Conservation (phyloP, 1,140 invertebrate species). For the Lordiphosa mommai region DNA sequence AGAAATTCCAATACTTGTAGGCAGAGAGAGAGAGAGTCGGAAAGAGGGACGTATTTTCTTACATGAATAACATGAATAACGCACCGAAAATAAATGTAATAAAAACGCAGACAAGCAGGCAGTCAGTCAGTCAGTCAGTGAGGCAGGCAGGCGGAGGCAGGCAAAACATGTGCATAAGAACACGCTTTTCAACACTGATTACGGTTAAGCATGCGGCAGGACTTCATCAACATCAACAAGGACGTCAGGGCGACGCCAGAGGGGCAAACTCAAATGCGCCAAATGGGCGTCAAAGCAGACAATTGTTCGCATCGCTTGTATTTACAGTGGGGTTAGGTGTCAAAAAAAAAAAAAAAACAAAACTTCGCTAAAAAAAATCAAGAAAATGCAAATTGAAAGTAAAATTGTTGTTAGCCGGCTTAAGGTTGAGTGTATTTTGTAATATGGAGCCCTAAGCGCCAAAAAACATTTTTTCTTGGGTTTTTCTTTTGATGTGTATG, state of each 20-base stretch:
- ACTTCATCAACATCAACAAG: slow-evolving; percentile 46
- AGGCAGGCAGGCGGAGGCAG: not conserved
- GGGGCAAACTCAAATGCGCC: slow-evolving; percentile 31
- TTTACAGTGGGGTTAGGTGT: not conserved
- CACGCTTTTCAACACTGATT: slow-evolving; percentile 62
- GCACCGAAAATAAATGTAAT: slow-evolving; percentile 55
- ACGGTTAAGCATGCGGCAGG: slow-evolving; percentile 40
- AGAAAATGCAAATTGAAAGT: too few relatives aligned
- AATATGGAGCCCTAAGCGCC: too few relatives aligned
- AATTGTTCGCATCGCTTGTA: slow-evolving; percentile 7
- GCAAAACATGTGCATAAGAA: slow-evolving; percentile 37
- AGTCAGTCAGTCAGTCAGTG: too few relatives aligned
- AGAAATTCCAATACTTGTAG: slow-evolving; percentile 13
- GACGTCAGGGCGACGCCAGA: not conserved
- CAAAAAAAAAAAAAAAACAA: not conserved
- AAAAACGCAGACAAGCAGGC: slow-evolving; percentile 44
- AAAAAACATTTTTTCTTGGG: too few relatives aligned
- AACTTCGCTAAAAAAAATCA: too few relatives aligned
- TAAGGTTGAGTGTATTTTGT: too few relatives aligned
- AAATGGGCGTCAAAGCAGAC: slow-evolving; percentile 50
- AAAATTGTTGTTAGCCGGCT: too few relatives aligned
- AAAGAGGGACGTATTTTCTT: not conserved
- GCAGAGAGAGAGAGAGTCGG: too few relatives aligned
- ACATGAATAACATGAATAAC: slow-evolving; percentile 17
- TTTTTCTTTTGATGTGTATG: too few relatives aligned